Percentiles rank a stretch among this genome's conserved stretches.
phyloP scores from a whole-genome alignment of 2,888 invertebrate genomes.

The Mythimna pallens region DNA sequence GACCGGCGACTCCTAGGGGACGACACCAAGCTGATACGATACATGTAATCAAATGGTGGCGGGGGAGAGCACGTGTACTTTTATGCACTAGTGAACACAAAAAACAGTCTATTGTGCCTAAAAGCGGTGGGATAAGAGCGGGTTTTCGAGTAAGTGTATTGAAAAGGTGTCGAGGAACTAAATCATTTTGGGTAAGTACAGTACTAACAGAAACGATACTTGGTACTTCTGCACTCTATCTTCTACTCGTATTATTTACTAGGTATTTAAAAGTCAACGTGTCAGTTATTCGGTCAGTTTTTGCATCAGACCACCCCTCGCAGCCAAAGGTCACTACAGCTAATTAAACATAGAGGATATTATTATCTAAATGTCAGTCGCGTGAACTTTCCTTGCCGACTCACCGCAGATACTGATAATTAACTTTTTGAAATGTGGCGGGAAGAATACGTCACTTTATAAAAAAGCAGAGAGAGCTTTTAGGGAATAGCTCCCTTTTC shows the following conservation, averaged over 20 bases:
- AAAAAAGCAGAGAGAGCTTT: neutral
- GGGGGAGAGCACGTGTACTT: too few relatives aligned
- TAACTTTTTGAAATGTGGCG: constrained; percentile 48
- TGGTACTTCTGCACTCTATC: constrained; percentile 17
- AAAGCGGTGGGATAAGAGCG: too few relatives aligned
- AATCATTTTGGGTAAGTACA: too few relatives aligned
- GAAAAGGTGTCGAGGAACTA: too few relatives aligned
- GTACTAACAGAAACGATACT: neutral
- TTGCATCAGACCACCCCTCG: constrained; percentile 39
- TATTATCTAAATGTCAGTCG: constrained; percentile 56
- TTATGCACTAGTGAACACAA: too few relatives aligned
- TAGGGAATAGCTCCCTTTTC: neutral
- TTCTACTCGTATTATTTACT: neutral
- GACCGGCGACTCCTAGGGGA: too few relatives aligned
- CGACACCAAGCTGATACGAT: too few relatives aligned
- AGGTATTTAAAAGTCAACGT: constrained; percentile 47
- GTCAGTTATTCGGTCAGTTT: constrained; percentile 57
- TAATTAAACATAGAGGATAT: constrained; percentile 47
- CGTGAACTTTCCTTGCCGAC: constrained; percentile 47
- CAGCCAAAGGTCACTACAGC: constrained; percentile 55
- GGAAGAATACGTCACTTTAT: neutral
- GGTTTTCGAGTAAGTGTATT: too few relatives aligned
- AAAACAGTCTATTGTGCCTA: too few relatives aligned
- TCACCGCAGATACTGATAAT: constrained; percentile 20
- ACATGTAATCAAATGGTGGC: too few relatives aligned